Evolutionary conservation across 2,888 invertebrate genomes (phyloP), one percentile per base, ranked within the genome.

Genomic region (Habroteleia sp.): DNA sequence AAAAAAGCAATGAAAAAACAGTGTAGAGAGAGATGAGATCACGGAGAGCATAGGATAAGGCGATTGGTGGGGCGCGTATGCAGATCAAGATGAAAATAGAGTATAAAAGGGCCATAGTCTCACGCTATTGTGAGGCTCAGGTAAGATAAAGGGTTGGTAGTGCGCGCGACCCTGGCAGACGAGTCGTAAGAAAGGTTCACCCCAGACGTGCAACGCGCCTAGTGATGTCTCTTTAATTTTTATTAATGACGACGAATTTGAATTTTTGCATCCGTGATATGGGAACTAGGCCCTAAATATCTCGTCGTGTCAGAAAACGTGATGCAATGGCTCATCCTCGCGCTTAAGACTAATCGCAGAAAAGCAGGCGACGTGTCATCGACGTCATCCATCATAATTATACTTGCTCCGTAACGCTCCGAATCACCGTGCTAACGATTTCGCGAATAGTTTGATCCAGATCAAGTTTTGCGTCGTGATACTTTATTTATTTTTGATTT

Each of bases 211-310:
- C 66, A 65, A 42, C 69, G 69, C 76, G 80, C 80, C 79, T 79
- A 79, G 80, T 85, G 87, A 87, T 88, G 88, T 88, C 88, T 88
- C 88, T 88, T 88, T 88, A 88, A 88, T 88, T 88, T 88, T 88
- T 88, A 88, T 88, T 88, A 88, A 88, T 88, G 88, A 88, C 87
- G 65, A 71, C 71, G 81, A 84, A 88, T 88, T 87, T 88, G 86
- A 88, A 88, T 88, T 87, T 88, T 82, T 87, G 88, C 86, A 88
- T 88, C 82, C 78, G 82, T 87, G 88, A 88, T 88, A 88, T 88
- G 88, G 88, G 88, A 88, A 88, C 86, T 66, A 37, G 65, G 41
- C 39, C 46, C 65, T 52, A 35, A 52, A 60, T 44, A 37, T 52
- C 60, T 56, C 63, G 60, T 48, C 31, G 54, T 14, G 68, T 23